Evolutionary conservation across 2,888 invertebrate species (phyloP).

Genomic region (Mayetiola destructor): DNA sequence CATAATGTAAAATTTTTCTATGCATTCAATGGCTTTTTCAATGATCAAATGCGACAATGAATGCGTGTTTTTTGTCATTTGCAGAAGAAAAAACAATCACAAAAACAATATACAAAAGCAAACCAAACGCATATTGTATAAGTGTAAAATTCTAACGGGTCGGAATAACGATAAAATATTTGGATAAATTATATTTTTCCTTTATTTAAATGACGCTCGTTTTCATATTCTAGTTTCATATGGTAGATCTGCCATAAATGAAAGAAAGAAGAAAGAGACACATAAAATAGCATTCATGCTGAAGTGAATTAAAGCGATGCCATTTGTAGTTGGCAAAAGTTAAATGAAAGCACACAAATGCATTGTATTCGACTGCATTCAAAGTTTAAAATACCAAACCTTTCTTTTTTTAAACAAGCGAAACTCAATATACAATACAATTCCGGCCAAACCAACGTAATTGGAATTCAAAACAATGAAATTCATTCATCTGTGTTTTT

Average conservation of each 20-base stretch:
- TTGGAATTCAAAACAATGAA: background rate
- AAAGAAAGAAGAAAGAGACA: background rate
- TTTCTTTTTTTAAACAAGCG: too few species aligned
- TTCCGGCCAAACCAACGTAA: background rate
- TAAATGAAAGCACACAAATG: background rate
- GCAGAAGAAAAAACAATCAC: background rate
- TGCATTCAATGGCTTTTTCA: background rate
- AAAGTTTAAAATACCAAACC: too few species aligned
- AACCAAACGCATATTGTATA: background rate
- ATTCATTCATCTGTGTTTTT: background rate
- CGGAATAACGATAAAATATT: conserved; percentile 6
- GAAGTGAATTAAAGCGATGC: too few species aligned
- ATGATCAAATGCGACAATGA: conserved; percentile 11
- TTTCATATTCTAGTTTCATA: background rate
- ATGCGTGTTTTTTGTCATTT: background rate
- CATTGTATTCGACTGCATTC: background rate
- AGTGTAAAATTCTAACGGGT: too few species aligned
- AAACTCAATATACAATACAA: too few species aligned
- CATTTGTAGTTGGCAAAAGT: background rate
- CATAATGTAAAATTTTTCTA: too few species aligned
- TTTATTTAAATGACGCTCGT: conserved; percentile 1
- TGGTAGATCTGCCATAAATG: background rate
- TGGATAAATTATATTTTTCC: conserved; percentile 10
- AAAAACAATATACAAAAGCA: too few species aligned
- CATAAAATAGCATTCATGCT: too few species aligned